Base-by-base conservation (phyloP, 35 echinoderm and acorn worm species). In the Stichopus chloronotus region DNA sequence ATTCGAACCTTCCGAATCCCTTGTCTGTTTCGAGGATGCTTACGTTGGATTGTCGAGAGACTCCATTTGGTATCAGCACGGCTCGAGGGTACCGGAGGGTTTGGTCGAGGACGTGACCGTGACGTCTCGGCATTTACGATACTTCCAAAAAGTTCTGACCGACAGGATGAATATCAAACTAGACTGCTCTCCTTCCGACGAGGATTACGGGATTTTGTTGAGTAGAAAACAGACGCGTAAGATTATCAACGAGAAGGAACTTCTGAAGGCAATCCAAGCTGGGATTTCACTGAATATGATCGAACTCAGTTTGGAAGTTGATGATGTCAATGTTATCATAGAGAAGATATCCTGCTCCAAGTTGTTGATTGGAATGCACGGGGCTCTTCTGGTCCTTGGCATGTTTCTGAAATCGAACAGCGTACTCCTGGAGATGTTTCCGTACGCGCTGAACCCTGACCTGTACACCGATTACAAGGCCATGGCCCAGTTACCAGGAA, bases 201-300 rank as follows among this genome's bases (percentile, higher is more conserved):
- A 88, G 4, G 11, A 19, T 14, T 88, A 88, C 57, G 86, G 86
- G 4, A 57, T 88, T 5, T 20, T 88, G 7, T 30, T 88, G 4
- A 88, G 86, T 88, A 53, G 90, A 58, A 60, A 24, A 8, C 6
- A 52, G 8, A 63, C 86, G 19, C 57, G 86, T 13, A 54, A 19
- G 17, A 88, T 88, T 69, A 9, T 88, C 16, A 88, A 88, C 17
- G 57, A 88, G 20, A 52, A 88, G 25, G 86, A 88, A 8, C 86
- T 88, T 21, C 5, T 57, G 22, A 17, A 12, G 5, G 7, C 57
- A 6, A 19, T 61, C 5, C 6, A 55, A 52, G 20, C 6, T n/a
- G 20, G 5, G 0, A 25, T 88, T 7, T 8, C 9, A 7, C 17
- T 88, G 8, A 20, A 88, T 13, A 58, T 88, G 8, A 52, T 88